Evolutionary conservation across 2,797 vertebrate species (phyloP).

Genomic region (Zalophus californianus): DNA sequence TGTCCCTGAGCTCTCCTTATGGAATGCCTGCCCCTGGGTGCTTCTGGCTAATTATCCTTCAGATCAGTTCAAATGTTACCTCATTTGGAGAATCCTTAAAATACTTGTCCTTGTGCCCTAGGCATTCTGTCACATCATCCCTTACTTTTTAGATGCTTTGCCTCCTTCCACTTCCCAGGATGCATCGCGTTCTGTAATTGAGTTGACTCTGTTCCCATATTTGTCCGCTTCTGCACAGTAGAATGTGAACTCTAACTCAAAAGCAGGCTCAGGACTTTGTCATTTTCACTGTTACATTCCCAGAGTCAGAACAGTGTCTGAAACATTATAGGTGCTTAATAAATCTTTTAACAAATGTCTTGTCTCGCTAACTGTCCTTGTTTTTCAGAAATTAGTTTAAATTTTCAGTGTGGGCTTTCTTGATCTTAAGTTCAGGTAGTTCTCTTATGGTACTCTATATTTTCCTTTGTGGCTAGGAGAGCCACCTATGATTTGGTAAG

Average conservation of each 20-base stretch:
- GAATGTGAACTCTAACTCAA: neutral
- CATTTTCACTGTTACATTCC: neutral
- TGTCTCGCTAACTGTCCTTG: neutral
- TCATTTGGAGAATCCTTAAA: constrained; percentile 30
- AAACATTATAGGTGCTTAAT: neutral
- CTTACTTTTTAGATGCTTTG: neutral
- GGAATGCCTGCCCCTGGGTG: neutral
- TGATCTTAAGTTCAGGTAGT: neutral
- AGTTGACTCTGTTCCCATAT: neutral
- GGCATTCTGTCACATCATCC: neutral
- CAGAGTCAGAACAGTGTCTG: neutral
- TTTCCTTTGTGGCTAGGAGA: neutral
- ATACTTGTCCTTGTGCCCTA: neutral
- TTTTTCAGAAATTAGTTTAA: constrained; percentile 37
- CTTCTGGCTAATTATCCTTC: neutral
- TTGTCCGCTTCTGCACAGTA: neutral
- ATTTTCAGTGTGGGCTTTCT: neutral
- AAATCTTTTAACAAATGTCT: neutral
- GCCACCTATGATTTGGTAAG: neutral
- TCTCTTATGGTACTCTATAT: neutral
- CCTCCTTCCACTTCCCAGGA: neutral
- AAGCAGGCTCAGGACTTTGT: neutral
- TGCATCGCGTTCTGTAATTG: neutral
- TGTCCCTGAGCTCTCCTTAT: neutral
- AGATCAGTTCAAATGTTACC: neutral